These are phyloP conservation scores for Melanerpes formicivorus DNA, from an alignment of 2,113 vertebrate species.

Conservation along the genomic window DNA sequence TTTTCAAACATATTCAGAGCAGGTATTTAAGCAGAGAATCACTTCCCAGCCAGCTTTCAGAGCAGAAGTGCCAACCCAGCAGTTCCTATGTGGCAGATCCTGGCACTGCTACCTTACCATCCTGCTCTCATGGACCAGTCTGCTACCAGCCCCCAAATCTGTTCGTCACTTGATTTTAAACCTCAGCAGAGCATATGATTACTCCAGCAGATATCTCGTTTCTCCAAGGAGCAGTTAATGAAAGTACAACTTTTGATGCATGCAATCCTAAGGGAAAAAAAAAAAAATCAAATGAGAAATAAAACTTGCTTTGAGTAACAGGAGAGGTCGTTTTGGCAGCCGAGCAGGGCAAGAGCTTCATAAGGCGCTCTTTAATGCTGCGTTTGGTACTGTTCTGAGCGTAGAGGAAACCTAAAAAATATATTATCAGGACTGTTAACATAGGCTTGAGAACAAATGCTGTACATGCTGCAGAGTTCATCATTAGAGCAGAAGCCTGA, in stretches of 20 bases:
- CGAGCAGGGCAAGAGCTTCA: conserved; percentile 91
- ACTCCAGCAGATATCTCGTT: neutral
- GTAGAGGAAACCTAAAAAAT: conserved; percentile 91
- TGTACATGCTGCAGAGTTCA: conserved; percentile 28
- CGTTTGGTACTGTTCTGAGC: conserved; percentile 85
- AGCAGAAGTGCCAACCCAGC: neutral
- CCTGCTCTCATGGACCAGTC: neutral
- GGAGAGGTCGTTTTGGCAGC: conserved; percentile 86
- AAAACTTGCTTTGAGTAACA: conserved; percentile 94
- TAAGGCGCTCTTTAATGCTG: conserved; percentile 91
- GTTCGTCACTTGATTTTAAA: neutral
- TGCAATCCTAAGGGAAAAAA: conserved; percentile 63
- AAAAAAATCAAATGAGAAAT: conserved; percentile 54
- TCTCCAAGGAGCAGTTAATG: neutral
- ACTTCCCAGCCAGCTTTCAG: neutral
- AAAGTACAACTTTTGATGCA: conserved; percentile 28
- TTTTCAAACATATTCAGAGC: neutral
- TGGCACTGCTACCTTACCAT: neutral
- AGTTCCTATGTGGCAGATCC: neutral
- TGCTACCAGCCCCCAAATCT: neutral
- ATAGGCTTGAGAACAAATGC: conserved; percentile 5
- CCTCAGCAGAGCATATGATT: neutral
- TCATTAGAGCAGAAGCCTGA: neutral
- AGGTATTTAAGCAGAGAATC: neutral
- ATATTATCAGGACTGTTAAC: conserved; percentile 78